phyloP scores from a whole-genome alignment of 1,140 invertebrate genomes.

The Thaumatotibia leucotreta region DNA sequence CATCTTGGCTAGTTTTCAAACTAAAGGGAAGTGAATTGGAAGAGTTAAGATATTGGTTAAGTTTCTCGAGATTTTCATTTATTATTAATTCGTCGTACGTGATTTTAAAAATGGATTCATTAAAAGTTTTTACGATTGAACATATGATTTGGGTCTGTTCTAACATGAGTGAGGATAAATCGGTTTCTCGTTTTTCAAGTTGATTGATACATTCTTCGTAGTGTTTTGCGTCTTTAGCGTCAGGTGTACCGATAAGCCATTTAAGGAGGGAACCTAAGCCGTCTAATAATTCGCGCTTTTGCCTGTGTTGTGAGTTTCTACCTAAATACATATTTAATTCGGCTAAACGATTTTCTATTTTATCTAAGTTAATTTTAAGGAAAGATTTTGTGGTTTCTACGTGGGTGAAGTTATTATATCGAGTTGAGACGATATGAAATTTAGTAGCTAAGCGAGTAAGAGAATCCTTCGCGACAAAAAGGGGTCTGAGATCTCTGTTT shows the following conservation, averaged over 20 bases:
- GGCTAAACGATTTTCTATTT: not conserved
- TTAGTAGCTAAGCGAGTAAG: not conserved
- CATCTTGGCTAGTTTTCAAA: constrained; percentile 23
- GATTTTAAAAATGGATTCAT: constrained; percentile 32
- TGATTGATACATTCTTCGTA: constrained; percentile 30
- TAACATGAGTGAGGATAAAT: constrained; percentile 16
- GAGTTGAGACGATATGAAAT: not conserved
- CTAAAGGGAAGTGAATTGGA: constrained; percentile 23
- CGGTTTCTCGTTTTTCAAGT: constrained; percentile 27
- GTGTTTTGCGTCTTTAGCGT: constrained; percentile 29
- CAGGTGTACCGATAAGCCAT: constrained; percentile 20
- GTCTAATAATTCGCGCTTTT: constrained; percentile 1
- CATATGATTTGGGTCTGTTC: constrained; percentile 28
- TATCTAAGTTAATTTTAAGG: not conserved
- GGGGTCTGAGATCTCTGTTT: constrained; percentile 1
- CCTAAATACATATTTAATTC: constrained; percentile 14
- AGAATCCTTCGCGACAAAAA: not conserved
- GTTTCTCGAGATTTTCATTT: constrained; percentile 27
- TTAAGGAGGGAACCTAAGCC: not conserved
- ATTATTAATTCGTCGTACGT: constrained; percentile 29
- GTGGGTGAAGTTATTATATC: not conserved
- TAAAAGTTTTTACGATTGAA: constrained; percentile 24
- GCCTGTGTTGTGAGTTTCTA: not conserved
- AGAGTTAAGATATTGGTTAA: constrained; percentile 23
- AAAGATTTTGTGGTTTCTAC: not conserved